A percentile compares a stretch with the other conserved stretches of the same genome.
phyloP scores from a whole-genome alignment of 2,113 vertebrate species.

The Cyanoderma ruficeps region DNA sequence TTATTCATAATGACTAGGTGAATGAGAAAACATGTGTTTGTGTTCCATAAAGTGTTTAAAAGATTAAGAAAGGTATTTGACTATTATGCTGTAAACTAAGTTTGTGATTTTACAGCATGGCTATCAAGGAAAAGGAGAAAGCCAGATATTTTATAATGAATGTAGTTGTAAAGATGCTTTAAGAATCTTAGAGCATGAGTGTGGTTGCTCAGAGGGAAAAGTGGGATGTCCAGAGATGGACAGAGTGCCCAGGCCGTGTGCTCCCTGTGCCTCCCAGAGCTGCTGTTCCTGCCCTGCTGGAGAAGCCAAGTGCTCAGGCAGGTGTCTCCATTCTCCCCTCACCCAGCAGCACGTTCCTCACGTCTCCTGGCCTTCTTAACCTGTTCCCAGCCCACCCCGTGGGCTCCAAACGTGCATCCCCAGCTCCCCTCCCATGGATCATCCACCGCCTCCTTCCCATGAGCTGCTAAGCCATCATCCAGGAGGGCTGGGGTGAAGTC shows the following conservation, averaged over 20 bases:
- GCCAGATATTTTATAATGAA: not conserved
- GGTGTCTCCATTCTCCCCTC: not conserved
- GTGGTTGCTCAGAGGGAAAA: not conserved
- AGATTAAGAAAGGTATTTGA: not conserved
- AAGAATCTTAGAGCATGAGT: accelerated
- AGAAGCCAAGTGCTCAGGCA: not conserved
- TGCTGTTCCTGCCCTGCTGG: not conserved
- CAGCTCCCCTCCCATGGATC: not conserved
- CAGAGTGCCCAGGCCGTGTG: not conserved
- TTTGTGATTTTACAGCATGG: not conserved
- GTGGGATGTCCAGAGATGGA: too few species aligned
- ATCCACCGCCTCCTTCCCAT: not conserved
- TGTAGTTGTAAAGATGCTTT: not conserved
- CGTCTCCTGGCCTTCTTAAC: accelerated
- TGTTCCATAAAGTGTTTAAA: not conserved
- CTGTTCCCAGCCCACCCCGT: not conserved
- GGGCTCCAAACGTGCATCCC: not conserved
- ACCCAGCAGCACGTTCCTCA: not conserved
- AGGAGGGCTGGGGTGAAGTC: not conserved
- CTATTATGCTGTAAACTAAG: not conserved
- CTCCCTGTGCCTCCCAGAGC: not conserved
- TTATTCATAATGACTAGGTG: not conserved
- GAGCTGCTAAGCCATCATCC: not conserved
- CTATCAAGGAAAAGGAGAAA: not conserved
- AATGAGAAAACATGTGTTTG: not conserved